Conservation (phyloP, 2,113 vertebrate genomes). For the Perca flavescens region DNA sequence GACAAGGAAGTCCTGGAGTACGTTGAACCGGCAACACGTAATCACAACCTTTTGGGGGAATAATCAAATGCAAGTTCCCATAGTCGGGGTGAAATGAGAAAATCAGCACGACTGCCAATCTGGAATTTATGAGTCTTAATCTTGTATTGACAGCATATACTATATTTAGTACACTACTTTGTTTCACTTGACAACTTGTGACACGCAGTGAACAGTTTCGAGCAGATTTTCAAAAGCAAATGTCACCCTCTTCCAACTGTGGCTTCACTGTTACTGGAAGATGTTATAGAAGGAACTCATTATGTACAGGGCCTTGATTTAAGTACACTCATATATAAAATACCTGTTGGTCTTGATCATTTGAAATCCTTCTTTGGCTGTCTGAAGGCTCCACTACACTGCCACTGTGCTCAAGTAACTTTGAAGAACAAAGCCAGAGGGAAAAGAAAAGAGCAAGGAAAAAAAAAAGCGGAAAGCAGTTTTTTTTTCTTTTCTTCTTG, state of each 20-base stretch:
- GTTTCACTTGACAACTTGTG: constrained; percentile 55
- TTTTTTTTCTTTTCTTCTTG: constrained; percentile 32
- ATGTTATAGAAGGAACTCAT: constrained; percentile 35
- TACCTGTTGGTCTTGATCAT: constrained; percentile 55
- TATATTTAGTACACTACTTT: constrained; percentile 47
- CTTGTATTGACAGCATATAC: constrained; percentile 29
- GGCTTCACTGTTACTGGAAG: constrained; percentile 1
- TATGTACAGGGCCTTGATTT: constrained; percentile 6
- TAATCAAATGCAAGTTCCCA: not conserved
- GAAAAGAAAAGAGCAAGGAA: constrained; percentile 62
- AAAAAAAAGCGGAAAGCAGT: constrained; percentile 65
- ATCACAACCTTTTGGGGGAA: not conserved
- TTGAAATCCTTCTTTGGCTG: constrained; percentile 43
- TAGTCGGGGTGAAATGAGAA: constrained; percentile 5
- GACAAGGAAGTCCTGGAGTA: constrained; percentile 22
- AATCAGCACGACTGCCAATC: constrained; percentile 50
- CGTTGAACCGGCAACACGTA: not conserved
- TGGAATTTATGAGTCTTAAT: constrained; percentile 44
- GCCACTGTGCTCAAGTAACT: constrained; percentile 71
- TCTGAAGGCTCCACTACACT: constrained; percentile 56
- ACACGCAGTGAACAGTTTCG: constrained; percentile 20
- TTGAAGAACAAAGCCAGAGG: constrained; percentile 81
- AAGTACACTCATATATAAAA: constrained; percentile 41
- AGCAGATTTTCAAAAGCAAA: constrained; percentile 15
- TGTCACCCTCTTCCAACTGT: constrained; percentile 21